Base-by-base conservation (phyloP, 2,113 vertebrate species). In the Amazona guildingii region DNA sequence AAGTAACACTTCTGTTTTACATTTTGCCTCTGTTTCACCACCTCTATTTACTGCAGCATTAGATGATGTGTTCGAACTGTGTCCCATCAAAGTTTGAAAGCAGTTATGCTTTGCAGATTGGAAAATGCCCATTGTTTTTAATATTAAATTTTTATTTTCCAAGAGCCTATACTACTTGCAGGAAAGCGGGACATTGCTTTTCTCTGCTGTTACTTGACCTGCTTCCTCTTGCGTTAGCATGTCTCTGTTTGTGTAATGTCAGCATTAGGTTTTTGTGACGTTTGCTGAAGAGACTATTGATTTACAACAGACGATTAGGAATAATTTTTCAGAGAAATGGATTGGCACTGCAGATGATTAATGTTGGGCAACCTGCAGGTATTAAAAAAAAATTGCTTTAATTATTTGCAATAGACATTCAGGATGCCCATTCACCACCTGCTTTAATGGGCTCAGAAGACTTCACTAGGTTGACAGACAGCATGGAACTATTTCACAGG, bases 341-440 rank as follows among this genome's bases (percentile, higher is more conserved):
- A 84, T 87, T 87, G 29, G 29, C 76, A 69, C 10, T 66, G 66
- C 44, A 95, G 82, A 68, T 81, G 28, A 77, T 85, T 80, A 83
- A 94, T 75, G 55, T 13, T 76, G 67, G 14, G 41, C 24, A 95
- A 80, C 59, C 44, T 68, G 29, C 21, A 70, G 46, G 18, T 83
- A 83, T 88, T 66, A 83, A 93, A 90, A 52, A 87, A 61, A 57
- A 87, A 62, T 9, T 14, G 7, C 31, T 90, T 78, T 86, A 92
- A 93, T 86, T 92, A 48, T 85, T 89, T 77, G 46, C 37, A 84
- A 67, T 88, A 76, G n/a, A 70, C 57, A 75, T 90, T 85, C 51
- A 83, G 64, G 31, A 54, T 94, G 20, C n/a, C 31, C 72, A 74
- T 96, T 88, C 61, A 92, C 43, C 84, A 91, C 17, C 62, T 91